Percentiles rank a stretch among this genome's conserved stretches.
phyloP scores from a whole-genome alignment of 1,140 invertebrate genomes.

The Achroia grisella region DNA sequence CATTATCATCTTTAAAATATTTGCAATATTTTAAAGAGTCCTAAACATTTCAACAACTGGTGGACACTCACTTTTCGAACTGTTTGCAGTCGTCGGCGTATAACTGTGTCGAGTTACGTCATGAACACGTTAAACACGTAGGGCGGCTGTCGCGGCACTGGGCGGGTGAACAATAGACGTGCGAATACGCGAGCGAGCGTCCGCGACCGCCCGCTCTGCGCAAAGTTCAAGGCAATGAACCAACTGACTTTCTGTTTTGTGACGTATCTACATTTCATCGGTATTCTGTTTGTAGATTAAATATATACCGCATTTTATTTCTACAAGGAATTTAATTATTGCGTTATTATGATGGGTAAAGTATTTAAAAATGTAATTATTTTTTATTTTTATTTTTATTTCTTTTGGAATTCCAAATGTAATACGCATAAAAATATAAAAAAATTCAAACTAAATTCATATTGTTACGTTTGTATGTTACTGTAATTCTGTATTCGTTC shows the following conservation, averaged over 20 bases:
- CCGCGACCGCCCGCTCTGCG: constrained; percentile 43
- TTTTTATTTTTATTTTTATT: no score
- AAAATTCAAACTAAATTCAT: no score
- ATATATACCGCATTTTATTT: constrained; percentile 27
- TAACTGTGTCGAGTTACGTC: constrained; percentile 1
- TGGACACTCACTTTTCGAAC: constrained; percentile 11
- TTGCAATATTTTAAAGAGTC: no score
- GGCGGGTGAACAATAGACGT: constrained; percentile 35
- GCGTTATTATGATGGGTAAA: constrained; percentile 1
- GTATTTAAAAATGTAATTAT: no score
- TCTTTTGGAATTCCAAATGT: no score
- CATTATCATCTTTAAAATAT: no score
- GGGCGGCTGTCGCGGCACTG: constrained; percentile 52
- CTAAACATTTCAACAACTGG: constrained; percentile 6
- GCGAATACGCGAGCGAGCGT: background rate
- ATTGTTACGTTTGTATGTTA: no score
- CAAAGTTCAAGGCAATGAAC: constrained; percentile 55
- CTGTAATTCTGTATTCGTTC: no score
- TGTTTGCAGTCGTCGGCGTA: constrained; percentile 21
- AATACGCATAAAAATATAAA: no score
- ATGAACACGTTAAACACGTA: constrained; percentile 29
- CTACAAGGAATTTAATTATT: constrained; percentile 15
- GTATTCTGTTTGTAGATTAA: constrained; percentile 25
- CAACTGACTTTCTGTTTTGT: constrained; percentile 35
- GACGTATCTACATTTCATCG: constrained; percentile 33